Conservation (phyloP, 2,888 invertebrate genomes). For the Minunthozetes semirufus region DNA sequence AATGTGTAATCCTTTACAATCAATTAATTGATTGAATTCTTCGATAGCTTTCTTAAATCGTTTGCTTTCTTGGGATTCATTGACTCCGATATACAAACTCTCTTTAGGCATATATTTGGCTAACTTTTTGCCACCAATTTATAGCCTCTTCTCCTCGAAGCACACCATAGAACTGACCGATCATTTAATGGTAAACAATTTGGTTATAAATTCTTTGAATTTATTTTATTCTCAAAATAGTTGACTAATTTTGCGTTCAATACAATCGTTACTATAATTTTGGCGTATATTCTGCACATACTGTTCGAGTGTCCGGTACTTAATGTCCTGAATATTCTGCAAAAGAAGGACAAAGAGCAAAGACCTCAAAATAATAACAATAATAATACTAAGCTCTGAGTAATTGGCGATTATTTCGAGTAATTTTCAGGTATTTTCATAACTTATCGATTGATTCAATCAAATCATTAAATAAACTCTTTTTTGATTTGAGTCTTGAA, state of each 20-base stretch:
- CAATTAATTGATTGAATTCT: not conserved
- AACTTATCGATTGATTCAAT: no score
- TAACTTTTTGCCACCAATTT: slow-evolving; percentile 27
- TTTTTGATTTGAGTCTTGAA: no score
- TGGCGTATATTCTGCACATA: slow-evolving; percentile 28
- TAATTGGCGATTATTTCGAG: no score
- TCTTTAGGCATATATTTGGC: slow-evolving; percentile 26
- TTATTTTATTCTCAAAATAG: not conserved
- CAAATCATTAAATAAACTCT: no score
- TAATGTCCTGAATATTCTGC: slow-evolving; percentile 21
- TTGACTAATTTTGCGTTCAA: slow-evolving; percentile 18
- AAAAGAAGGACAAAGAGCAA: not conserved
- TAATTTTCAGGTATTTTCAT: no score
- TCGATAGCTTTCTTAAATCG: slow-evolving; percentile 11
- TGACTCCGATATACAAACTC: slow-evolving; percentile 28
- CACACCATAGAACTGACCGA: not conserved
- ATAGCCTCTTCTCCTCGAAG: not conserved
- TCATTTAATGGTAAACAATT: slow-evolving; percentile 3
- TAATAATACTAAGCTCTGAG: no score
- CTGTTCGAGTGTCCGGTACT: slow-evolving; percentile 28
- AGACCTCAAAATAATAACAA: no score
- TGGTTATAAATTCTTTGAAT: not conserved
- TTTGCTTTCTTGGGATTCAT: not conserved
- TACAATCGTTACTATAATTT: slow-evolving; percentile 5
- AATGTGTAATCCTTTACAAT: not conserved